A percentile compares a stretch with the other conserved stretches of the same genome.
phyloP scores from a whole-genome alignment of 2,797 vertebrate species.

The Platyrinchus mystaceus region DNA sequence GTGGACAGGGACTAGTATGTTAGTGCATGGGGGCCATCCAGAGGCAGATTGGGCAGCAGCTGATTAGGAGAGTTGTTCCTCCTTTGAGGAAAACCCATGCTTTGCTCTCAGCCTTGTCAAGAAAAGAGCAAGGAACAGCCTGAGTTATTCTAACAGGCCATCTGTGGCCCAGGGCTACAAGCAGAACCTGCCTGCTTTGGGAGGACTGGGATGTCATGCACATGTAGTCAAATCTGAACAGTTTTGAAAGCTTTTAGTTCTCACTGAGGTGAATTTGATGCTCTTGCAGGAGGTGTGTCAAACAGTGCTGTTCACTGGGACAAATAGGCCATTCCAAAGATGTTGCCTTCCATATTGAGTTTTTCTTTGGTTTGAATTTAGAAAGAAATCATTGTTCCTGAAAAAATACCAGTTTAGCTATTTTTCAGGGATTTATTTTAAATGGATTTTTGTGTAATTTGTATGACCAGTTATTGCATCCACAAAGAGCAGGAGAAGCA shows the following conservation, averaged over 20 bases:
- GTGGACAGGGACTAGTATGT: accelerated
- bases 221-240: not conserved
- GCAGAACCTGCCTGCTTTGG: not conserved
- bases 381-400: not conserved
- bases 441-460: not conserved
- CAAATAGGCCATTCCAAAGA: not conserved
- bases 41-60: not conserved
- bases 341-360: not conserved
- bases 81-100: not conserved
- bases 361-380: not conserved
- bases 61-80: not conserved
- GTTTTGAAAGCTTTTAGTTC: not conserved
- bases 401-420: not conserved
- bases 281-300: not conserved
- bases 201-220: not conserved
- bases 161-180: not conserved
- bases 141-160: not conserved
- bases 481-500: not conserved
- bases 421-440: not conserved
- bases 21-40: not conserved
- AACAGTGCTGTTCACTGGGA: not conserved
- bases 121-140: not conserved
- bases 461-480: not conserved
- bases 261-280: not conserved
- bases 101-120: not conserved